Evolutionary conservation across 2,888 invertebrate species (phyloP).

Genomic region (Drosophila acutilabella): DNA sequence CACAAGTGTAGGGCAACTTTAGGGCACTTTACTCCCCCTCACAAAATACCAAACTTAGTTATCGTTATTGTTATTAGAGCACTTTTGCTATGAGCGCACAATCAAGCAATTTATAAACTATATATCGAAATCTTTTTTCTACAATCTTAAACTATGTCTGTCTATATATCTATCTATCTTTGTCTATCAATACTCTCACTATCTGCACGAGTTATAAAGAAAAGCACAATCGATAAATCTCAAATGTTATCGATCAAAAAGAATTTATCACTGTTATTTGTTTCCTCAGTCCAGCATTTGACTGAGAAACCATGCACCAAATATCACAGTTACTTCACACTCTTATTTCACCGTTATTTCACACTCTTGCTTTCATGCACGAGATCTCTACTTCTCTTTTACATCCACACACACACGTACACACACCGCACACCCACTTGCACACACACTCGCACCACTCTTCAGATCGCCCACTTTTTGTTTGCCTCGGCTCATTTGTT

Average conservation of each 20-base stretch:
- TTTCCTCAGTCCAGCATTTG: constrained; percentile 62
- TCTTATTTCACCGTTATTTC: constrained; percentile 40
- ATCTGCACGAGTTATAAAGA: constrained; percentile 46
- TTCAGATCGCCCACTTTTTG: constrained; percentile 26
- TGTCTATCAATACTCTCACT: constrained; percentile 19
- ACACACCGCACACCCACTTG: constrained; percentile 25
- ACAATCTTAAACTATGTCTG: constrained; percentile 13
- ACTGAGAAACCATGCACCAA: constrained; percentile 54
- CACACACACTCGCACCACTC: constrained; percentile 20
- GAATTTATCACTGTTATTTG: constrained; percentile 27
- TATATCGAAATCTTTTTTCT: constrained; percentile 15
- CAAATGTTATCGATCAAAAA: constrained; percentile 18
- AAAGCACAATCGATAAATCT: constrained; percentile 20
- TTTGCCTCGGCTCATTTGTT: constrained; percentile 52
- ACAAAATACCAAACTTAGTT: constrained; percentile 28
- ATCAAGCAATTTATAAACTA: constrained; percentile 50
- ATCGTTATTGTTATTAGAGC: constrained; percentile 63
- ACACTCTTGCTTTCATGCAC: constrained; percentile 65
- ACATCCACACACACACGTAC: constrained; percentile 35
- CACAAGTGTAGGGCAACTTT: constrained; percentile 50
- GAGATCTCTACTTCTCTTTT: constrained; percentile 38
- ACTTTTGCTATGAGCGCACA: constrained; percentile 72
- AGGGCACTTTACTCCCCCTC: constrained; percentile 51
- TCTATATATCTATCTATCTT: constrained; percentile 21
- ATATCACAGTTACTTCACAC: constrained; percentile 33